phyloP scores from a whole-genome alignment of 2,888 invertebrate genomes.

The Apamea epomidion region DNA sequence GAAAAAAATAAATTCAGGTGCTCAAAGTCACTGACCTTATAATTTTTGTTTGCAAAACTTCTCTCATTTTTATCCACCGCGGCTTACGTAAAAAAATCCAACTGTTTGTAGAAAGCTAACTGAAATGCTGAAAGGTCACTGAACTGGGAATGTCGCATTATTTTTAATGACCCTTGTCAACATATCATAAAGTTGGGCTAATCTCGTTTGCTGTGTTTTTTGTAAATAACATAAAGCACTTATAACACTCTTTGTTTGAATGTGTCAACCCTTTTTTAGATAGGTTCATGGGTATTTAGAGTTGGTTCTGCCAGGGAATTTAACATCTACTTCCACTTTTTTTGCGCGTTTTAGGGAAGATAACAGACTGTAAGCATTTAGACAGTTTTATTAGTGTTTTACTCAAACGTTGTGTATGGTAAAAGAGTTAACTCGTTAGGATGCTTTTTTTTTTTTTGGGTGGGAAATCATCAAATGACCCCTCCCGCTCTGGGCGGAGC shows the following conservation, averaged over 20 bases:
- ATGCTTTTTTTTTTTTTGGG: too few relatives aligned
- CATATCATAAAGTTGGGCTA: conserved; percentile 52
- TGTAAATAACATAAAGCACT: conserved; percentile 40
- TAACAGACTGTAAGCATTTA: neutral
- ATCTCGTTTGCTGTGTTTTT: conserved; percentile 41
- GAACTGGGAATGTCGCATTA: conserved; percentile 36
- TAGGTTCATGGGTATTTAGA: conserved; percentile 2
- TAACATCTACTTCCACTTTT: neutral
- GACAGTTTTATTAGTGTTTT: conserved; percentile 2
- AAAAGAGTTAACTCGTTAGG: neutral
- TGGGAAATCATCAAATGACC: too few relatives aligned
- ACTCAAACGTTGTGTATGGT: neutral
- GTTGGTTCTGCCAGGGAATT: conserved; percentile 10
- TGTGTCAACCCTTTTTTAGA: conserved; percentile 38
- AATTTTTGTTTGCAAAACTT: conserved; percentile 40
- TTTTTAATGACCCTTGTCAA: conserved; percentile 59
- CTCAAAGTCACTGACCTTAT: conserved; percentile 23
- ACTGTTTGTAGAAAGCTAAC: conserved; percentile 28
- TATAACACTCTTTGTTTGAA: conserved; percentile 32
- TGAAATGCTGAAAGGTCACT: conserved; percentile 34
- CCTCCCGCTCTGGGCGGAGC: too few relatives aligned
- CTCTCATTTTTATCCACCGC: conserved; percentile 27
- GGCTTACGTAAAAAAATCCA: conserved; percentile 27
- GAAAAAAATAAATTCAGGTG: conserved; percentile 10
- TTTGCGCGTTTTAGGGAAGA: conserved; percentile 8